These are phyloP conservation scores for Odontomachus brunneus DNA, from an alignment of 1,140 invertebrate species.

Conservation along the genomic window DNA sequence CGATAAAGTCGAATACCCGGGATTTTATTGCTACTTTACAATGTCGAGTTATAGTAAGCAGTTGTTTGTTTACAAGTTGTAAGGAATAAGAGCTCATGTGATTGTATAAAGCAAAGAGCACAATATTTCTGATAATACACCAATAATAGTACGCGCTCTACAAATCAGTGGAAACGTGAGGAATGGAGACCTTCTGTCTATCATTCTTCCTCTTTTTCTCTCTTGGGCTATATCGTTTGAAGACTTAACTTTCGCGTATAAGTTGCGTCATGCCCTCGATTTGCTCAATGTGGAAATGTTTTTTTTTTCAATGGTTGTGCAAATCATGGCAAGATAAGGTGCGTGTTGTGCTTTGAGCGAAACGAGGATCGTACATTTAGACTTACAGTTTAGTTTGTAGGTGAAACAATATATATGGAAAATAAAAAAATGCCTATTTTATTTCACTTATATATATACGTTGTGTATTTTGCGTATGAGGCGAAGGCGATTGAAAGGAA, in stretches of 20 bases:
- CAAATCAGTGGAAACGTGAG: slow-evolving; percentile 44
- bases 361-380: slow-evolving; percentile 66
- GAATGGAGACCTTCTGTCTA: neutral
- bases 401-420: slow-evolving; percentile 67
- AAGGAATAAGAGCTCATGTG: slow-evolving; percentile 48
- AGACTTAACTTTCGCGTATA: slow-evolving; percentile 65
- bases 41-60: slow-evolving; percentile 42
- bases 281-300: slow-evolving; percentile 52
- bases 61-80: slow-evolving; percentile 43
- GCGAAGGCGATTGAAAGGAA: slow-evolving; percentile 3
- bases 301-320: slow-evolving; percentile 22
- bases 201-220: no score
- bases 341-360: slow-evolving; percentile 55
- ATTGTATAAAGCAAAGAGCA: slow-evolving; percentile 65
- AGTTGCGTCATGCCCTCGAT: slow-evolving; percentile 43
- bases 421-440: slow-evolving; percentile 74
- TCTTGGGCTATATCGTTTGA: slow-evolving; percentile 47
- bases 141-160: neutral
- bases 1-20: neutral
- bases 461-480: slow-evolving; percentile 74
- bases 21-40: slow-evolving; percentile 62
- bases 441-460: slow-evolving; percentile 72
- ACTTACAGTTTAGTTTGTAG: slow-evolving; percentile 75
- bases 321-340: slow-evolving; percentile 24
- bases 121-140: slow-evolving; percentile 59